Base-by-base conservation (phyloP, 1,140 invertebrate species). In the Sycophaga agraensis region DNA sequence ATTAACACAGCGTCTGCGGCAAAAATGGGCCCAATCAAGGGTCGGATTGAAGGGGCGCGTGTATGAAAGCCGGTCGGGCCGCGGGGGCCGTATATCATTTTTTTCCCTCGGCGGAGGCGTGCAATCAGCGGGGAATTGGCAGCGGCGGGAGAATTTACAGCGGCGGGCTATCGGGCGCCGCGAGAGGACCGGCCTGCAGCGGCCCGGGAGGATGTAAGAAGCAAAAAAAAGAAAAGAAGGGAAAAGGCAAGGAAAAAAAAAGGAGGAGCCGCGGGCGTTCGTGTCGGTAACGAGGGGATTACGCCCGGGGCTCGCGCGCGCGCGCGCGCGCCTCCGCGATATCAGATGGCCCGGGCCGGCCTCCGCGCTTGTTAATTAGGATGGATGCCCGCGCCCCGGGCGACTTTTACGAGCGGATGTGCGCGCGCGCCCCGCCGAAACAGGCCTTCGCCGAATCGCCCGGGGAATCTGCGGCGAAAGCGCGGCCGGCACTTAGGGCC, bases 361-460 rank as follows among this genome's bases (percentile, higher is more conserved):
- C 74, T 75, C 74, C 73, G 70, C 67, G 73, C 73, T 75, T 76
- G 75, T 79, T 79, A 79, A 79, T 79, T 79, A 78, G 76, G 77
- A 79, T 78, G 77, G 75, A 79, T 79, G 75, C 73, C 73, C 72
- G 72, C 73, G 73, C 76, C 75, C 75, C 69, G 68, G 76, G 75
- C 75, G 76, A 77, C 75, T 77, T 77, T 78, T 79, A 79, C 76
- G 74, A 77, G 74, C 70, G 74, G 69, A 74, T 74, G 70, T 66
- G 73, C 69, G 72, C 46, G 39, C 40, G 19, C 19, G 31, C 56
- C 24, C 48, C 19, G 19, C 74, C 71, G 69, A 75, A 77, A 74
- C 71, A 74, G 70, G 53, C 59, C 62, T 58, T 69, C 68, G 65
- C n/a, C 34, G 65, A 71, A 71, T 65, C 66, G 54, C 54, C 22